Percentiles rank a stretch among this genome's conserved stretches.
Evolutionary conservation across 2,113 vertebrate genomes (phyloP).

Genomic region (Plecotus auritus): DNA sequence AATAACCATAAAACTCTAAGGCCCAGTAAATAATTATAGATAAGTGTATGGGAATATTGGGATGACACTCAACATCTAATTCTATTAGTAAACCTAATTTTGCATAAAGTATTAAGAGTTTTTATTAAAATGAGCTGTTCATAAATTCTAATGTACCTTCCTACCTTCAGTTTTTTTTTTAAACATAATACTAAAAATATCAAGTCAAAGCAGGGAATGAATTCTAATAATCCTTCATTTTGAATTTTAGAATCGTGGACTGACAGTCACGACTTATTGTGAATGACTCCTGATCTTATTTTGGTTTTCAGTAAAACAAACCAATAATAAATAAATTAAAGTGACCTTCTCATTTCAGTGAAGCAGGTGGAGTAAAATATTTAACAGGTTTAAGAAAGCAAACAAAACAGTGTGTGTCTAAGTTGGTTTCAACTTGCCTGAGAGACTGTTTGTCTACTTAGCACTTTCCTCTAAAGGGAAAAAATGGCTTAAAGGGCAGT

Average conservation of each 20-base stretch:
- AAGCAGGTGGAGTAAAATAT: constrained; percentile 55
- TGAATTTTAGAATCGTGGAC: constrained; percentile 21
- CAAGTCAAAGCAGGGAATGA: constrained; percentile 12
- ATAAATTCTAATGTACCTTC: constrained; percentile 17
- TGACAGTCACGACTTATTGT: constrained; percentile 25
- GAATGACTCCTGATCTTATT: constrained; percentile 46
- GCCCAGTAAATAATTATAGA: background rate
- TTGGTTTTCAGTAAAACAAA: constrained; percentile 52
- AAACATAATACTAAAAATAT: constrained; percentile 50
- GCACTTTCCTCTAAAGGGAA: background rate
- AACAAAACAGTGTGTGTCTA: constrained; percentile 10
- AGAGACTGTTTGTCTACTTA: background rate
- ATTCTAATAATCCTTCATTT: constrained; percentile 40
- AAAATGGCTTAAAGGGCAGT: background rate
- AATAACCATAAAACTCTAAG: constrained; percentile 15
- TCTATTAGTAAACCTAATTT: constrained; percentile 56
- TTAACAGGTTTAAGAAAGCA: constrained; percentile 54
- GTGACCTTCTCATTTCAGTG: constrained; percentile 59
- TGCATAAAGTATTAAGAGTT: background rate
- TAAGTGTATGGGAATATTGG: background rate
- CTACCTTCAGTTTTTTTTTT: background rate
- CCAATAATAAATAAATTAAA: constrained; percentile 65
- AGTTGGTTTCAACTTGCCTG: constrained; percentile 14
- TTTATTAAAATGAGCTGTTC: constrained; percentile 48
- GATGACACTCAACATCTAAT: background rate